phyloP scores from a whole-genome alignment of 2,113 vertebrate genomes.

The Carassius gibelio region DNA sequence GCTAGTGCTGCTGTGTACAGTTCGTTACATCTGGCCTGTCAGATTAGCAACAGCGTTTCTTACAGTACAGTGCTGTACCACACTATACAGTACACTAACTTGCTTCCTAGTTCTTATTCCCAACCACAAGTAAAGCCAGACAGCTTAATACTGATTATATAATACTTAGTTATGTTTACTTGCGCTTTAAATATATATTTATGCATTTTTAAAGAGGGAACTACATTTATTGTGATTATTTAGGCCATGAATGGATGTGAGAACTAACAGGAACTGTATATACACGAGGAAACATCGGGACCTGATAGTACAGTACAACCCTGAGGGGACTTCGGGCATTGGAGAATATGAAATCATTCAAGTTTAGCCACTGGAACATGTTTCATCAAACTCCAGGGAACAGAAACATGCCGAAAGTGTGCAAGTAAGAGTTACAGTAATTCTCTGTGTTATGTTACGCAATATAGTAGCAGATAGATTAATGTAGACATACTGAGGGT shows the following conservation, averaged over 20 bases:
- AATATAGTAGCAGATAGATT: constrained; percentile 35
- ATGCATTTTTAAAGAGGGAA: constrained; percentile 46
- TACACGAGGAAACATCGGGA: constrained; percentile 23
- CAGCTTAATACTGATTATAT: constrained; percentile 83
- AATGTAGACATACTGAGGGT: constrained; percentile 52
- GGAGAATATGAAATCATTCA: constrained; percentile 47
- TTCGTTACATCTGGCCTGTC: constrained; percentile 14
- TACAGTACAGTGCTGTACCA: not conserved
- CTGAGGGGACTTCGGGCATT: constrained; percentile 45
- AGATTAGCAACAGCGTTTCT: constrained; percentile 38
- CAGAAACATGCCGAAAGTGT: constrained; percentile 49
- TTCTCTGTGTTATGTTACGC: constrained; percentile 35
- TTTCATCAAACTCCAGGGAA: not conserved
- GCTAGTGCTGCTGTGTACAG: constrained; percentile 28
- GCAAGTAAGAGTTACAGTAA: constrained; percentile 52
- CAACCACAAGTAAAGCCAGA: constrained; percentile 66
- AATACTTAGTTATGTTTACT: constrained; percentile 67
- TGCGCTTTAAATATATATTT: constrained; percentile 38
- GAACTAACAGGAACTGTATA: constrained; percentile 6
- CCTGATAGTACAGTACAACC: constrained; percentile 46
- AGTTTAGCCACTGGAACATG: constrained; percentile 44
- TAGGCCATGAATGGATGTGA: not conserved
- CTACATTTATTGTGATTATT: not conserved
- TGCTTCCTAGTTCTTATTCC: constrained; percentile 50
- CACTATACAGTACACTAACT: constrained; percentile 52